phyloP scores from a whole-genome alignment of 2,113 vertebrate species.

The Trematomus loennbergii region DNA sequence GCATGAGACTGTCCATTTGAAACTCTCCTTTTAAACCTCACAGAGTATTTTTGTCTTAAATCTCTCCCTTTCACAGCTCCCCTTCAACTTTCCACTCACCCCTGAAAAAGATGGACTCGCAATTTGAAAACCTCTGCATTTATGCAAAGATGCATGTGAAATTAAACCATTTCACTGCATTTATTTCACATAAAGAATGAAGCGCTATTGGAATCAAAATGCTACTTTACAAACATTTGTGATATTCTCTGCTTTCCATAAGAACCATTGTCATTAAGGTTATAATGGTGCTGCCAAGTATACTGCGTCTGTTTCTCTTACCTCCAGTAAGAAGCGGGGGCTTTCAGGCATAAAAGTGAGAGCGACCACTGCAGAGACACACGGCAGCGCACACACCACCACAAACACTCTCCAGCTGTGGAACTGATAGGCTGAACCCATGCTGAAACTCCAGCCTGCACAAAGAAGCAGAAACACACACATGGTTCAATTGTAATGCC shows the following conservation, averaged over 20 bases:
- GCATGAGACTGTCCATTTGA: background rate
- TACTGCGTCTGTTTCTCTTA: constrained; percentile 32
- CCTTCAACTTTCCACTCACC: background rate
- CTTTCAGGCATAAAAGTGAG: constrained; percentile 99
- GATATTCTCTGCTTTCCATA: background rate
- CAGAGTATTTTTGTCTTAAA: background rate
- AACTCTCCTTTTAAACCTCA: background rate
- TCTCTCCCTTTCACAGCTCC: too few species aligned
- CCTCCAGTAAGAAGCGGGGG: constrained; percentile 91
- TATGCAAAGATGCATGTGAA: background rate
- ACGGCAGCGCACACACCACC: constrained; percentile 95
- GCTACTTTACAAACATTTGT: too few species aligned
- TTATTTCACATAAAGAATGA: background rate
- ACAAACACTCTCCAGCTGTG: constrained; percentile 99
- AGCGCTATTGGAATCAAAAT: too few species aligned
- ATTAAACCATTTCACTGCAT: background rate
- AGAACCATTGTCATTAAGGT: constrained; percentile 3
- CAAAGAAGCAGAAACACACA: constrained; percentile 1
- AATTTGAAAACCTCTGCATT: background rate
- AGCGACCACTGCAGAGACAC: constrained; percentile 93
- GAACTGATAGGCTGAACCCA: constrained; percentile 99
- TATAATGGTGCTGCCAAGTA: background rate
- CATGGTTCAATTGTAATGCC: background rate
- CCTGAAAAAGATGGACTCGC: too few species aligned
- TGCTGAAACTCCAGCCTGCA: constrained; percentile 99